These are phyloP conservation scores for Drosophila santomea DNA, from an alignment of 1,140 invertebrate genomes.

Conservation along the genomic window DNA sequence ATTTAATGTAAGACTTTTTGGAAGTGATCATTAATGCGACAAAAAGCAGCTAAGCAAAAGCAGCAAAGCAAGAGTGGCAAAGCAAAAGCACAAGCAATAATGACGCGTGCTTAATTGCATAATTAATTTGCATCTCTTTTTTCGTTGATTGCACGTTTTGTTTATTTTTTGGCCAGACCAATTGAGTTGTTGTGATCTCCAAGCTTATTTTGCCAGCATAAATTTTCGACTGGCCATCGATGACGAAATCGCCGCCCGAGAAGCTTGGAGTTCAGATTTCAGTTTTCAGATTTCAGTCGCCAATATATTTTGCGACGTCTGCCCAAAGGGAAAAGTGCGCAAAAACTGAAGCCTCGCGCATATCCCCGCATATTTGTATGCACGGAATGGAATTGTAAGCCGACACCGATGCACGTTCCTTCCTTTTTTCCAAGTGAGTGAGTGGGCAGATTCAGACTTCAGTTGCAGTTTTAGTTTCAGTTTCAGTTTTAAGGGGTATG, in stretches of 20 bases:
- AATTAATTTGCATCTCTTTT: constrained; percentile 69
- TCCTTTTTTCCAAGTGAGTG: constrained; percentile 35
- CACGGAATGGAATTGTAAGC: constrained; percentile 51
- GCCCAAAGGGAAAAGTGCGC: constrained; percentile 2
- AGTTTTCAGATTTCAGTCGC: constrained; percentile 10
- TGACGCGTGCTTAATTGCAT: constrained; percentile 77
- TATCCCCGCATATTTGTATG: not conserved
- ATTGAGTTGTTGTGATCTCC: constrained; percentile 48
- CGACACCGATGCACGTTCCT: constrained; percentile 71
- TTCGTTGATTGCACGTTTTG: constrained; percentile 69
- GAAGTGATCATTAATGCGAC: constrained; percentile 50
- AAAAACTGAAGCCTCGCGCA: constrained; percentile 18
- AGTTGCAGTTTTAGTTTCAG: not conserved
- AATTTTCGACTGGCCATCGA: constrained; percentile 23
- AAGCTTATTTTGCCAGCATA: constrained; percentile 12
- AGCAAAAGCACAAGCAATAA: not conserved
- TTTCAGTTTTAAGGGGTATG: constrained; percentile 6
- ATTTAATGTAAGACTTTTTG: constrained; percentile 39
- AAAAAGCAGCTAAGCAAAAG: constrained; percentile 4
- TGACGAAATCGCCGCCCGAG: constrained; percentile 10
- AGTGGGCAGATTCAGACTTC: constrained; percentile 29
- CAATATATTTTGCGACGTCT: constrained; percentile 7
- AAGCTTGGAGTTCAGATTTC: constrained; percentile 30
- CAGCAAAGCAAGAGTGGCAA: not conserved
- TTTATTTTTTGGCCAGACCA: constrained; percentile 59